phyloP scores from a whole-genome alignment of 2,113 vertebrate genomes.

The Ahaetulla prasina region DNA sequence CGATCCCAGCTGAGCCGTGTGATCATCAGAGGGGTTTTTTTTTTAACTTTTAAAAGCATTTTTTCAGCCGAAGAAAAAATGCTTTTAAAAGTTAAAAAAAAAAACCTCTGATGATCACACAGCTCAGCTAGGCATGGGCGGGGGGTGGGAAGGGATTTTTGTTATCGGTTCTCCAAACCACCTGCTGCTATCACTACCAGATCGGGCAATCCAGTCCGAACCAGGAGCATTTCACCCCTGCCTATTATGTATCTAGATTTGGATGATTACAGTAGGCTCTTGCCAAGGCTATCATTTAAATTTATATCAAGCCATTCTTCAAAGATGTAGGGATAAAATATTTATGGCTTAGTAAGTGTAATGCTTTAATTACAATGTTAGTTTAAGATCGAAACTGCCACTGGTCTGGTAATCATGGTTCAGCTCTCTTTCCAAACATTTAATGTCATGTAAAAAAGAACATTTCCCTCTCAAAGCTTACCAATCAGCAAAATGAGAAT shows the following conservation, averaged over 20 bases:
- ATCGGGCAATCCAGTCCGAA: no score
- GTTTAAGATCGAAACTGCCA: neutral
- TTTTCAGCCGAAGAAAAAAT: no score
- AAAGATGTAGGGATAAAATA: neutral
- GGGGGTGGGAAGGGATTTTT: no score
- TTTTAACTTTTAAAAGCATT: no score
- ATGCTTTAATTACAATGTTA: neutral
- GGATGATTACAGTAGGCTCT: slow-evolving; percentile 29
- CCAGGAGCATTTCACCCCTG: no score
- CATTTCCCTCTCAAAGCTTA: neutral
- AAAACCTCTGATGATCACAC: no score
- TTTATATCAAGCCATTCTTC: slow-evolving; percentile 31
- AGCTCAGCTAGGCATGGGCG: no score
- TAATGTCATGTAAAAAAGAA: neutral
- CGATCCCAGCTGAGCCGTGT: no score
- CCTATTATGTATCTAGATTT: neutral
- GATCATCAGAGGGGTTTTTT: no score
- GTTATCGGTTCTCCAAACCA: no score
- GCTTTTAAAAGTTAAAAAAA: no score
- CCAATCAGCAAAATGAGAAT: neutral
- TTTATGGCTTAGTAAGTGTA: neutral
- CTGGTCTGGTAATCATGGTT: neutral
- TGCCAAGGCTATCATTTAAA: slow-evolving; percentile 37
- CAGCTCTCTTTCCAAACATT: neutral
- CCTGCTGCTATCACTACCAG: no score